Evolutionary conservation across 2,888 invertebrate genomes (phyloP), one percentile per base, ranked within the genome.

Genomic region (Amphipyra berbera): DNA sequence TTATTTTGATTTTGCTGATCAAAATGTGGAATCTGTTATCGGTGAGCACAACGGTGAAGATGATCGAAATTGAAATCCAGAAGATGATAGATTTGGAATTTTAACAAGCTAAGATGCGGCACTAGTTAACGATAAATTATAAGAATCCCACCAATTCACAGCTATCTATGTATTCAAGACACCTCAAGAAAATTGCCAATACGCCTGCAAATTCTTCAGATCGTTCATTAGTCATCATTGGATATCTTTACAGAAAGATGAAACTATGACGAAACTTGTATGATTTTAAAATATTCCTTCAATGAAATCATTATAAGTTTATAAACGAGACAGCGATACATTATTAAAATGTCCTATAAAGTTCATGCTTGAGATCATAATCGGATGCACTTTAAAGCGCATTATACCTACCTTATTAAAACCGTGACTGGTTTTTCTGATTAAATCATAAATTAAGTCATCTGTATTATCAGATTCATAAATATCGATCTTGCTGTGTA

Each of bases 311-410:
- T 37, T 37, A 10, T 10, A 10, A 37, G 37, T 37, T 37, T 47
- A 61, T 52, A 41, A 61, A 52, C 42, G 35, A 44, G 30, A 12
- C 42, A 61, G 44, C 14, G 40, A 47, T 55, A 40, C 12, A 33
- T 40, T 55, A 58, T 62, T 60, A 52, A 58, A 72, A 57, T 76
- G 42, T 73, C 58, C 55, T 59, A 48, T 57, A 58, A 57, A 64
- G 57, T 57, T 77, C 60, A 77, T 45, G 52, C 57, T 37, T 13
- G 8, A 61, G 74, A 74, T 74, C 44, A 53, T 57, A 63, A 73
- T 77, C 69, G 15, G 44, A 41, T 68, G 69, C 61, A 48, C 47
- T 69, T 68, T 55, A 55, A 54, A 69, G 42, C 49, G 27, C 40
- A 47, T 21, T 35, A 27, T 46, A 65, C 44, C 30, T 49, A 40